A percentile compares a stretch with the other conserved stretches of the same genome.
phyloP scores from a whole-genome alignment of 2,797 vertebrate species.

The Oophaga sylvatica region DNA sequence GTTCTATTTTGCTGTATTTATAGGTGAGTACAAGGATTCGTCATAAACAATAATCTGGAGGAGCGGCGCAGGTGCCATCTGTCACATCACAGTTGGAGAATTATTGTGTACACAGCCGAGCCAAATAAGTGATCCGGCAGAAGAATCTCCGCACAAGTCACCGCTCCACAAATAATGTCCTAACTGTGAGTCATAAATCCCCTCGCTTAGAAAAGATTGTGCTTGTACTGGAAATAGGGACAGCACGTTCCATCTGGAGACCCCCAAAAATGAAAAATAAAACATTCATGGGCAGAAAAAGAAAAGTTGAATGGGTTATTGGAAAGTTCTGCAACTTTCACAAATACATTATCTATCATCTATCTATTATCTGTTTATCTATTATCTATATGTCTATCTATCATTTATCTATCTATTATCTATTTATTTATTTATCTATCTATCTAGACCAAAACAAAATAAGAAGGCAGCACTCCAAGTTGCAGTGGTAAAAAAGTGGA shows the following conservation, averaged over 20 bases:
- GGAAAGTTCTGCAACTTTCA: neutral
- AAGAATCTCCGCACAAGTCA: constrained; percentile 15
- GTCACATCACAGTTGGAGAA: constrained; percentile 24
- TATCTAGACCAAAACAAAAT: too few relatives aligned
- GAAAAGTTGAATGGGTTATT: neutral
- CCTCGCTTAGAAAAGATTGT: neutral
- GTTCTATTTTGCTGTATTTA: constrained; percentile 28
- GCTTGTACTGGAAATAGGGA: neutral
- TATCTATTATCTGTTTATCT: too few relatives aligned
- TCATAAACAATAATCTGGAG: constrained; percentile 15
- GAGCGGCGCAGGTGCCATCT: constrained; percentile 43
- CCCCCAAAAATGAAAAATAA: neutral
- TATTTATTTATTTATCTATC: too few relatives aligned
- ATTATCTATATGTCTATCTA: too few relatives aligned
- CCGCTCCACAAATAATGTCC: constrained; percentile 31
- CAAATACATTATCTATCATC: too few relatives aligned
- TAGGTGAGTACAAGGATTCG: neutral
- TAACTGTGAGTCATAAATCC: constrained; percentile 1
- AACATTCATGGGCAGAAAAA: neutral
- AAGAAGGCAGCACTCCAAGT: too few relatives aligned
- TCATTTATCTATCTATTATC: too few relatives aligned
- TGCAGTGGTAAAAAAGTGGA: too few relatives aligned
- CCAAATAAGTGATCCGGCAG: constrained; percentile 30
- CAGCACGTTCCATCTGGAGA: neutral
- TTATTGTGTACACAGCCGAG: neutral